Conservation (phyloP, 2,113 vertebrate species). For the Paracanthobrama guichenoti region DNA sequence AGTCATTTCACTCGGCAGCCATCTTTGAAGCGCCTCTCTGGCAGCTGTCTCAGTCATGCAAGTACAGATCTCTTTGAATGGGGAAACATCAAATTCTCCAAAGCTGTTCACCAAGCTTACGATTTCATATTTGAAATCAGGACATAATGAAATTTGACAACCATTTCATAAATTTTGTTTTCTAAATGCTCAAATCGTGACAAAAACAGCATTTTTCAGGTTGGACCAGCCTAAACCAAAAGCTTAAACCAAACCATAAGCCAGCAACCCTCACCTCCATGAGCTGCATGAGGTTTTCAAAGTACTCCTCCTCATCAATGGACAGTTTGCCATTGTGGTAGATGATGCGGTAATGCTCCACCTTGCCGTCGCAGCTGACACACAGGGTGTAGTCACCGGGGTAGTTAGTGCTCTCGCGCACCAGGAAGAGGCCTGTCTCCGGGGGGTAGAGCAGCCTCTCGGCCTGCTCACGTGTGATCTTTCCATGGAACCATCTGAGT, state of each 20-base stretch:
- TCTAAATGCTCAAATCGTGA: no score
- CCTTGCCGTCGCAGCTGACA: conserved; percentile 94
- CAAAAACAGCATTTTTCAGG: no score
- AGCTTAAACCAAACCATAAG: background rate
- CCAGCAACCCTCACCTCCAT: conserved; percentile 84
- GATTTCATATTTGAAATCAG: no score
- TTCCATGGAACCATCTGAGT: conserved; percentile 95
- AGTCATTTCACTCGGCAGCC: no score
- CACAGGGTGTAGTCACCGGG: conserved; percentile 97
- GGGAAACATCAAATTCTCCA: no score
- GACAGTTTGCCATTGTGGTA: conserved; percentile 91
- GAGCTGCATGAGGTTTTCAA: conserved; percentile 97
- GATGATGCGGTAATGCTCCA: conserved; percentile 98
- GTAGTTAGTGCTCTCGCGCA: conserved; percentile 97
- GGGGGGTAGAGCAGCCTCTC: conserved; percentile 87
- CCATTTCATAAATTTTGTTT: no score
- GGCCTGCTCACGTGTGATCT: conserved; percentile 93
- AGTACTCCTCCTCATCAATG: conserved; percentile 92
- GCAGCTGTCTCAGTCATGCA: no score
- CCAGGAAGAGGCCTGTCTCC: conserved; percentile 90
- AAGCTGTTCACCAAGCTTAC: no score
- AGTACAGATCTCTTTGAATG: no score
- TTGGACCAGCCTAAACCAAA: no score
- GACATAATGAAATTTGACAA: no score
- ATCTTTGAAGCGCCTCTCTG: no score